phyloP scores from a whole-genome alignment of 2,888 invertebrate genomes.

The Junonia oenone region DNA sequence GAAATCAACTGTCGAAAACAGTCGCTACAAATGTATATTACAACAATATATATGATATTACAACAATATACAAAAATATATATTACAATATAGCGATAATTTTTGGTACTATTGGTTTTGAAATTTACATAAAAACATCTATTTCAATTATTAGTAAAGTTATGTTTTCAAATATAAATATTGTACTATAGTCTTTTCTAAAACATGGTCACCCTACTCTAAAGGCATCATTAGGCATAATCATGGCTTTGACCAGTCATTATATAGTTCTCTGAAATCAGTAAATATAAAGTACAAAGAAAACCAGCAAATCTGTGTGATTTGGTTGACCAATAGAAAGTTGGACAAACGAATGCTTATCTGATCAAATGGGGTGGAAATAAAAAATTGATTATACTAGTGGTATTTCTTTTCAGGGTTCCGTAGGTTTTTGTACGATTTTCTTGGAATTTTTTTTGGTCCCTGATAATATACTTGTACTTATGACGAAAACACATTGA shows the following conservation, averaged over 20 bases:
- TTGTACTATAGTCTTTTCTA: background rate
- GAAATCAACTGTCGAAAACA: no score
- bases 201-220: background rate
- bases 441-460: no score
- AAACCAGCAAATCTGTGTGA: conserved; percentile 23
- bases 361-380: conserved; percentile 29
- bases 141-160: no score
- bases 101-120: no score
- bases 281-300: conserved; percentile 10
- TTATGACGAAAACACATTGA: no score
- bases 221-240: background rate
- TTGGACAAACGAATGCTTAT: conserved; percentile 26
- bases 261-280: background rate
- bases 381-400: conserved; percentile 8
- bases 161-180: no score
- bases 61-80: no score
- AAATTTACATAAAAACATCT: no score
- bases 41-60: no score
- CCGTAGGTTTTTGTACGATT: background rate
- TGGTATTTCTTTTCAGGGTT: background rate
- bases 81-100: no score
- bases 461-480: no score
- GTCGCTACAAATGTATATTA: no score
- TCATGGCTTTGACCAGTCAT: background rate
- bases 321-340: conserved; percentile 29